phyloP scores from a whole-genome alignment of 2,888 invertebrate species.

The Eretmocerus hayati region DNA sequence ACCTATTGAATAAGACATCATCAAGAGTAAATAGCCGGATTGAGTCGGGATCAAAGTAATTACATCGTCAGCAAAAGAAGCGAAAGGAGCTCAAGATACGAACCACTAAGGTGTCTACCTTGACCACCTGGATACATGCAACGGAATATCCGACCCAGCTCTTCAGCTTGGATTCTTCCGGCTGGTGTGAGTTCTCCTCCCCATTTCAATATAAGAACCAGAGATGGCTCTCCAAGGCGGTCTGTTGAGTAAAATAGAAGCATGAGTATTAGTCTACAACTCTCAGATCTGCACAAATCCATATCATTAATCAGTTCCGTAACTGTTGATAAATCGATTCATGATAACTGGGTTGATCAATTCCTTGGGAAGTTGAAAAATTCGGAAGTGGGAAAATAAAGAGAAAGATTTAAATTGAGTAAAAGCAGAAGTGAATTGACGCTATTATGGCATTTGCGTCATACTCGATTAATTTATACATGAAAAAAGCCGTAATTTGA shows the following conservation, averaged over 20 bases:
- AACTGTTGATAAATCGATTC: background rate
- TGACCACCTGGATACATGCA: conserved; percentile 99
- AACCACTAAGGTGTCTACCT: conserved; percentile 75
- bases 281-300: background rate
- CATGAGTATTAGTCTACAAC: no score
- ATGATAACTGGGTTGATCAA: background rate
- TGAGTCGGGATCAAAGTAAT: conserved; percentile 11
- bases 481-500: no score
- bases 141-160: conserved; percentile 93
- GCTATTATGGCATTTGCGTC: no score
- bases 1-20: no score
- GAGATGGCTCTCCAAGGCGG: conserved; percentile 81
- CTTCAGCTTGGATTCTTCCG: conserved; percentile 95
- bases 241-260: no score
- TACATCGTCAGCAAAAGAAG: conserved; percentile 30
- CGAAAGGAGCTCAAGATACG: conserved; percentile 48
- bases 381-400: no score
- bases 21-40: no score
- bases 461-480: no score
- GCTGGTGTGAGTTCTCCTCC: conserved; percentile 98
- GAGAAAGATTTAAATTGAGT: no score
- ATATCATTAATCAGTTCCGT: background rate
- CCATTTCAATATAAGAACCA: conserved; percentile 97
- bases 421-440: no score
- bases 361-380: no score